A percentile compares a stretch with the other conserved stretches of the same genome.
These are phyloP conservation scores for Drosophila phalerata DNA, from an alignment of 2,888 invertebrate genomes.

Conservation along the genomic window DNA sequence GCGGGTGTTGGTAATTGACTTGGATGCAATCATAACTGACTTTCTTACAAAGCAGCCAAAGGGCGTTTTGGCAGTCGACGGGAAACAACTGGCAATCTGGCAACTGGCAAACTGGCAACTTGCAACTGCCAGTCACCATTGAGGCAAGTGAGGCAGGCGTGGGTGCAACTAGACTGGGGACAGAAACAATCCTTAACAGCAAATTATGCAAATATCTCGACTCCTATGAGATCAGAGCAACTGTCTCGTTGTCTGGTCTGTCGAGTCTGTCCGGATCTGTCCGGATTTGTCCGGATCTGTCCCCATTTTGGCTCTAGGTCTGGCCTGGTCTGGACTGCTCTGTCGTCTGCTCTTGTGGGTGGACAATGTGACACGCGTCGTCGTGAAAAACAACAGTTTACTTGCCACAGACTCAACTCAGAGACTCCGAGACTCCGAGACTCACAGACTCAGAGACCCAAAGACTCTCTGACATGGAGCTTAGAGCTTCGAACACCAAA, in stretches of 20 bases:
- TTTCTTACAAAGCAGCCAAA: constrained; percentile 20
- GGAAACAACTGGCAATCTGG: constrained; percentile 24
- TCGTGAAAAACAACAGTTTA: constrained; percentile 82
- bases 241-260: constrained; percentile 32
- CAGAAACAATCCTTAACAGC: constrained; percentile 63
- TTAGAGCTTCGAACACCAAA: constrained; percentile 18
- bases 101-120: constrained; percentile 27
- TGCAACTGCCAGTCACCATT: constrained; percentile 51
- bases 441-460: not conserved
- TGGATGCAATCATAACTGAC: constrained; percentile 63
- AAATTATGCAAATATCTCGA: constrained; percentile 72
- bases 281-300: constrained; percentile 8
- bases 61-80: constrained; percentile 56
- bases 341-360: constrained; percentile 60
- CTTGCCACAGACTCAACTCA: constrained; percentile 63
- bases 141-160: constrained; percentile 48
- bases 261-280: not conserved
- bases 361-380: constrained; percentile 82
- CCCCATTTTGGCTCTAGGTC: constrained; percentile 1
- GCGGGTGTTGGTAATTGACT: constrained; percentile 70
- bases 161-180: constrained; percentile 61
- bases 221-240: constrained; percentile 60
- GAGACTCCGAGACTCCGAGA: constrained; percentile 17
- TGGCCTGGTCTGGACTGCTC: constrained; percentile 13
- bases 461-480: constrained; percentile 34